A percentile compares a stretch with the other conserved stretches of the same genome.
phyloP scores from a whole-genome alignment of 2,113 vertebrate species.

The Spea bombifrons region DNA sequence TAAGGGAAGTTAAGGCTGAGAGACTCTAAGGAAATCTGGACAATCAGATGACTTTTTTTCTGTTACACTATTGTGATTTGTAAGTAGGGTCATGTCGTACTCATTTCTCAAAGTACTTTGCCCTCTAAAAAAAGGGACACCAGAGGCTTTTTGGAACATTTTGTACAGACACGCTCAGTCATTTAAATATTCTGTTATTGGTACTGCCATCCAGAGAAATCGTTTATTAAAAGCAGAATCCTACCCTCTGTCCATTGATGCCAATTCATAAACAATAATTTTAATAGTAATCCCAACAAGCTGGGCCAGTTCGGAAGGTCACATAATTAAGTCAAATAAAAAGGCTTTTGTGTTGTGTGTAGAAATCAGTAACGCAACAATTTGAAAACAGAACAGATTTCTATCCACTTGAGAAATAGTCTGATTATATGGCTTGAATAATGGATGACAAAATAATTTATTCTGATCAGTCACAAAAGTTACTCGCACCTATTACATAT shows the following conservation, averaged over 20 bases:
- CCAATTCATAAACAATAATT: background rate
- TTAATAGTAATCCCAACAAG: too few species aligned
- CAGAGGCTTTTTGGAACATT: conserved; percentile 18
- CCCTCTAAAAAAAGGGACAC: background rate
- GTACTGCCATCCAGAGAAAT: background rate
- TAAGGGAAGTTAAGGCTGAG: conserved; percentile 3
- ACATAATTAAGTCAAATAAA: too few species aligned
- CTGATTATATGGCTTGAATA: too few species aligned
- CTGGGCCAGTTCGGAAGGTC: too few species aligned
- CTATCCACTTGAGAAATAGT: too few species aligned
- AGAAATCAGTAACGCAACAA: too few species aligned
- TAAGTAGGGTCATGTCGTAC: conserved; percentile 44
- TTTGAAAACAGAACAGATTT: too few species aligned
- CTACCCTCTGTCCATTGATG: background rate
- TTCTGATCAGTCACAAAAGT: too few species aligned
- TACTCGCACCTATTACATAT: too few species aligned
- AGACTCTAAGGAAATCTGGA: conserved; percentile 23
- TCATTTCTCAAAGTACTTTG: conserved; percentile 1
- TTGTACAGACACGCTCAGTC: conserved; percentile 22
- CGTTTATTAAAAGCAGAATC: background rate
- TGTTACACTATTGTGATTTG: conserved; percentile 17
- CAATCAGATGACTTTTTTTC: conserved; percentile 44
- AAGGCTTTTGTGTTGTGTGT: too few species aligned
- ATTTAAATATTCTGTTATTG: conserved; percentile 21
- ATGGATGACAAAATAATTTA: too few species aligned